Evolutionary conservation across 2,113 vertebrate genomes (phyloP).

Genomic region (Alethe castanea): DNA sequence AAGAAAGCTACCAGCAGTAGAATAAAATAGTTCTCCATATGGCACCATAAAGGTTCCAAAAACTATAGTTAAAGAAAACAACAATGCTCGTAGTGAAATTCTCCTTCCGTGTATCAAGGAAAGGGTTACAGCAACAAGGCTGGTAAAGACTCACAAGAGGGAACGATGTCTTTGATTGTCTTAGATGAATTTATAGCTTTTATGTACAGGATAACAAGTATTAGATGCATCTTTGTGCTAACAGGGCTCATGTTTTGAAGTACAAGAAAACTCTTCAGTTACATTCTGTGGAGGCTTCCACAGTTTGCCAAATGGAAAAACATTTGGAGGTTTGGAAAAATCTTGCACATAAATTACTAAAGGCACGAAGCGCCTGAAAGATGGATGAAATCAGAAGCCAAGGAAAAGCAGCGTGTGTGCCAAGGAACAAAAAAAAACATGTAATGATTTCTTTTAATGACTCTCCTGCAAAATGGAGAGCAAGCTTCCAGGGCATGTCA

Average conservation of each 20-base stretch:
- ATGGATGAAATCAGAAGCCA: constrained; percentile 81
- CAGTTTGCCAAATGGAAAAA: constrained; percentile 84
- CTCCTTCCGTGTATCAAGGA: not conserved
- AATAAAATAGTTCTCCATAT: constrained; percentile 78
- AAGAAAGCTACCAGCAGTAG: constrained; percentile 69
- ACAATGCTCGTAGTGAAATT: not conserved
- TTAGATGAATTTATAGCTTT: constrained; percentile 30
- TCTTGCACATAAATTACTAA: constrained; percentile 85
- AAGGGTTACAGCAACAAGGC: not conserved
- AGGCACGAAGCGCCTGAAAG: constrained; percentile 79
- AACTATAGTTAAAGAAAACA: constrained; percentile 65
- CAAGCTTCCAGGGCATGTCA: constrained; percentile 62
- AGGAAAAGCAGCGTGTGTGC: constrained; percentile 76
- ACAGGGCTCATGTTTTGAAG: constrained; percentile 70
- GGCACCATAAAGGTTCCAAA: constrained; percentile 72
- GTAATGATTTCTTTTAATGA: constrained; percentile 78
- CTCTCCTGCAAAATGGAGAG: constrained; percentile 70
- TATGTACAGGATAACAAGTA: constrained; percentile 49
- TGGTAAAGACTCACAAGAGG: not conserved
- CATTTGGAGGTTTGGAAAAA: constrained; percentile 85
- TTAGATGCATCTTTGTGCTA: constrained; percentile 65
- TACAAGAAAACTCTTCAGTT: constrained; percentile 73
- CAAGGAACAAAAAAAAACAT: constrained; percentile 71
- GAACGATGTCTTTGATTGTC: not conserved
- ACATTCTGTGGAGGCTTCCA: constrained; percentile 74